Conservation (phyloP, 2,113 vertebrate genomes). For the Pseudois nayaur region DNA sequence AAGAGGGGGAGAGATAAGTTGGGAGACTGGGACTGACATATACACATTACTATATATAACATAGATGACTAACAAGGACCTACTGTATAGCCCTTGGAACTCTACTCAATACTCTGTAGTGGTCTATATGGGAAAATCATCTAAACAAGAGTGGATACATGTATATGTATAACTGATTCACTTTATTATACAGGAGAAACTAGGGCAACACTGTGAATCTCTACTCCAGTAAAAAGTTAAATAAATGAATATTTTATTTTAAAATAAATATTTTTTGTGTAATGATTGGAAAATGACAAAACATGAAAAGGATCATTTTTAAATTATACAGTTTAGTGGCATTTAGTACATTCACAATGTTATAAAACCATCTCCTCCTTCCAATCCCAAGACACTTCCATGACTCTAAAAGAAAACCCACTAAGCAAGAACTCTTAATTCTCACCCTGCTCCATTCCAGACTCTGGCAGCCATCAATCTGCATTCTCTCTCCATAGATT, state of each 20-base stretch:
- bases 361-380: neutral
- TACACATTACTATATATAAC: neutral
- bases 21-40: neutral
- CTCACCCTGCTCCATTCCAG: neutral
- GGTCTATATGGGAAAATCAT: neutral
- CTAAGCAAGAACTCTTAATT: neutral
- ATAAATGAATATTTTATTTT: neutral
- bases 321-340: neutral
- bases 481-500: neutral
- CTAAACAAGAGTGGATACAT: neutral
- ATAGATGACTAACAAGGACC: neutral
- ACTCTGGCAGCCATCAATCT: neutral
- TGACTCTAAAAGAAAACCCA: neutral
- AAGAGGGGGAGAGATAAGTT: neutral
- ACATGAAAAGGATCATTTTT: neutral
- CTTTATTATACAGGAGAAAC: neutral
- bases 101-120: neutral
- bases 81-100: neutral
- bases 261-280: neutral
- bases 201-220: neutral
- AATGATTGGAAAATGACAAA: neutral
- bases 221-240: neutral
- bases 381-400: neutral
- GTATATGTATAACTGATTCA: neutral
- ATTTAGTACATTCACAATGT: neutral